Conservation (phyloP, 2,797 vertebrate genomes). For the Hapalemur alaotrensis region DNA sequence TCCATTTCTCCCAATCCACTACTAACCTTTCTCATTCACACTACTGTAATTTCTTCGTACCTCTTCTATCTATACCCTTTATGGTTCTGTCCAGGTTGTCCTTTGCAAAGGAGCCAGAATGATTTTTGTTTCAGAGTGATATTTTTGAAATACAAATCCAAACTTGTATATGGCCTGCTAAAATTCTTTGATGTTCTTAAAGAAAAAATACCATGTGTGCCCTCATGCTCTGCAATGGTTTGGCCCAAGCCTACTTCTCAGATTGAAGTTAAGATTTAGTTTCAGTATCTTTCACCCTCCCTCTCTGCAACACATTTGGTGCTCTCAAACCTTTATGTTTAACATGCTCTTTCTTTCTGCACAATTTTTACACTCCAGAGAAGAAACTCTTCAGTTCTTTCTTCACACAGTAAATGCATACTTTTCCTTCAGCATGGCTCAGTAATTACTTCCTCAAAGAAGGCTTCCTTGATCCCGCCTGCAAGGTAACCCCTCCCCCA, state of each 20-base stretch:
- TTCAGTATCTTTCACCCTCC: not conserved
- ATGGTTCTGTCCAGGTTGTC: not conserved
- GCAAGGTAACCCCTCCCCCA: not conserved
- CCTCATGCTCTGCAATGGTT: not conserved
- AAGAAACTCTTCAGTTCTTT: not conserved
- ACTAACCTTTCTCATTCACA: not conserved
- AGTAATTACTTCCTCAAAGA: not conserved
- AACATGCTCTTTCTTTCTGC: not conserved
- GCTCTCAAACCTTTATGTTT: not conserved
- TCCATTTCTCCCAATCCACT: not conserved
- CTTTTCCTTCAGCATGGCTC: not conserved
- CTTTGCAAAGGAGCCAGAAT: not conserved
- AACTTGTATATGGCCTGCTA: not conserved
- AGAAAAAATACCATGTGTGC: not conserved
- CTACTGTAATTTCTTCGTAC: not conserved
- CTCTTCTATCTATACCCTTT: not conserved
- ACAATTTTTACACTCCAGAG: not conserved
- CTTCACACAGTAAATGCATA: not conserved
- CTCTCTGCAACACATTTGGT: not conserved
- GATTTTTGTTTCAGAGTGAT: not conserved
- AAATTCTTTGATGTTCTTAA: not conserved
- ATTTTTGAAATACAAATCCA: not conserved
- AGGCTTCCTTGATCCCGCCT: not conserved
- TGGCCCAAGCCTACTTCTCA: not conserved
- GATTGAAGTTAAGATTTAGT: not conserved